Evolutionary conservation across 2,113 vertebrate species (phyloP), one percentile per base, ranked within the genome.

Genomic region (Carlito syrichta): DNA sequence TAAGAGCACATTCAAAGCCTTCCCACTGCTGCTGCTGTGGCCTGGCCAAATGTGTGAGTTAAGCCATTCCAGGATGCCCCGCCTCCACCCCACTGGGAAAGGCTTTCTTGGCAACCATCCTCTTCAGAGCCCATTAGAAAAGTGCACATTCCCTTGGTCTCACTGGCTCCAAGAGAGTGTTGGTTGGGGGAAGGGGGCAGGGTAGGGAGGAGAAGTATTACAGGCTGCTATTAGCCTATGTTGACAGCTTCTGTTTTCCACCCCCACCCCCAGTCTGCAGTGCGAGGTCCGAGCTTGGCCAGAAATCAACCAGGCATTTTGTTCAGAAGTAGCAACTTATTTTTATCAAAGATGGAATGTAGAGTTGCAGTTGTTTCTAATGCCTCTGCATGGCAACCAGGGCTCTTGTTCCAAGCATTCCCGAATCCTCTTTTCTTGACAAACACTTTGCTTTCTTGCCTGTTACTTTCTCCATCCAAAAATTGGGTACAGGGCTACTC

Each of bases 341-440:
- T 97, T 97, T 95, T 95, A 89, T 96, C 91, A 84, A 89, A 96
- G 88, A 93, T 84, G 87, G 94, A 92, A 94, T 93, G 78, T 58
- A 79, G 82, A 52, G 38, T 40, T 71, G 74, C 68, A 11, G 74
- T 71, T 54, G 63, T 91, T 93, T 89, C 63, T 62, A 63, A 78
- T n/a, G 81, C 23, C 38, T 90, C 63, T 60, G 84, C 95, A 63
- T 86, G 87, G 83, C 86, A 95, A 86, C 73, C 60, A 23, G 48
- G 60, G 58, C 69, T 17, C 89, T 52, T 32, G 74, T 71, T 58
- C 76, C 54, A 60, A 89, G 71, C 74, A 74, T 91, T 76, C 50
- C 84, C 40, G 54, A 43, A 27, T 62, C 45, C 38, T 78, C 68
- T 83, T 82, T 82, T 48, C 32, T 25, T 14, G 1, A 38, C 14